Base-by-base conservation (phyloP, 2,888 invertebrate species). In the Drosophila tripunctata region DNA sequence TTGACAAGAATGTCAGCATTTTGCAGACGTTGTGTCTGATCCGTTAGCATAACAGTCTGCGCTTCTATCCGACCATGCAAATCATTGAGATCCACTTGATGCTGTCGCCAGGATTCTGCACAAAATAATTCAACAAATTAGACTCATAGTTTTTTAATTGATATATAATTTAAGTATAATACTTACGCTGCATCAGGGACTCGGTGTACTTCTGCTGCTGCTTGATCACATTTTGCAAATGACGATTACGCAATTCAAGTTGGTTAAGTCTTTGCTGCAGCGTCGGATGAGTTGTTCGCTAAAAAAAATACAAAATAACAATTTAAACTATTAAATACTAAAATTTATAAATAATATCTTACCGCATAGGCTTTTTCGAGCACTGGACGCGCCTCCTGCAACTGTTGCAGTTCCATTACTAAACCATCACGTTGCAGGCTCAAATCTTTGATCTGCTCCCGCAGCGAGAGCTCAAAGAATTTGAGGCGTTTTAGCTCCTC, bases 1-100 rank as follows among this genome's bases (percentile, higher is more conserved):
- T 96, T 96, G 17, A 96, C 95, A 41, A 96, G 92, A 82, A 95
- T 90, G 90, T 96, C 96, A 12, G 95, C 94, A 85, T 94, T 93
- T 33, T 94, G 93, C 60, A 96, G 92, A 72, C 95, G 94, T 85
- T 95, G 94, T 52, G 93, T 92, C 91, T 95, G 92, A 66, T 92
- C 90, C 69, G 92, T 89, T 90, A 92, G 80, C 88, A 92, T 72
- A 87, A 91, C 89, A 77, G 91, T 79, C 88, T 93, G 89, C 19
- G 92, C 91, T 64, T 92, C 92, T 67, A 93, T 89, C n/a, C 93
- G 92, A 75, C 91, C 91, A 62, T 92, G 92, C 78, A 93, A 89
- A 57, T 91, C 90, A 67, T 90, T 90, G 79, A 92, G 89, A 89
- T 92, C 92, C 45, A 87, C 79, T 80, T 92, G 90, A 80, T 91